Conservation (phyloP, 2,113 vertebrate species). For the Cyprinodon tularosa region DNA sequence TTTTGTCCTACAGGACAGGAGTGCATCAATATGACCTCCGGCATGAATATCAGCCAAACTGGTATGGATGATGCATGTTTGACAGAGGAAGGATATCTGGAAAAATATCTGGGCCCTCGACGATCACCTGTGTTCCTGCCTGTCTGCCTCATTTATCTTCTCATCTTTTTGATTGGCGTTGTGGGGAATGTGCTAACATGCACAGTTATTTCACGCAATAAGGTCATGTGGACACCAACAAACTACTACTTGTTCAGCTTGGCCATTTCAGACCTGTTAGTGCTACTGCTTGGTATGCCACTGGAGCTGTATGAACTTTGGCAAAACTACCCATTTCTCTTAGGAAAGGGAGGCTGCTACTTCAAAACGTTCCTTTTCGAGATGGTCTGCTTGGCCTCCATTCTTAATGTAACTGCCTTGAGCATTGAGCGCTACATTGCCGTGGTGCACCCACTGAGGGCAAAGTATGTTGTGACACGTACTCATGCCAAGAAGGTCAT, state of each 20-base stretch:
- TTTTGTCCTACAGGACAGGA: constrained; percentile 14
- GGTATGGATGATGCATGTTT: constrained; percentile 79
- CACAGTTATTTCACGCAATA: constrained; percentile 86
- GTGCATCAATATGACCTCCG: constrained; percentile 74
- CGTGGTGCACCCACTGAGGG: constrained; percentile 90
- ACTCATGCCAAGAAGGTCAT: constrained; percentile 88
- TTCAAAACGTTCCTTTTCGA: constrained; percentile 92
- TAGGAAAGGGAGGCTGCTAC: constrained; percentile 87
- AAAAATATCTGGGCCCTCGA: constrained; percentile 85
- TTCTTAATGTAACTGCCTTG: constrained; percentile 91
- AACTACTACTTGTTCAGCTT: constrained; percentile 97
- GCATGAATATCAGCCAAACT: constrained; percentile 37
- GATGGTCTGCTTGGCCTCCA: constrained; percentile 92
- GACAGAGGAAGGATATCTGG: constrained; percentile 80
- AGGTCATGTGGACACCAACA: constrained; percentile 91
- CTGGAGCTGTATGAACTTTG: constrained; percentile 94
- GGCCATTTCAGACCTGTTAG: constrained; percentile 90
- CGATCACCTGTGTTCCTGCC: constrained; percentile 84
- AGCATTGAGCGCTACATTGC: constrained; percentile 94
- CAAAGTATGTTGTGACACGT: constrained; percentile 88
- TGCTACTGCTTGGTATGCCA: constrained; percentile 91
- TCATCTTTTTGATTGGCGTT: constrained; percentile 88
- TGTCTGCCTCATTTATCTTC: constrained; percentile 86
- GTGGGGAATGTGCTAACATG: constrained; percentile 91
- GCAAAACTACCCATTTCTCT: constrained; percentile 92